phyloP scores from a whole-genome alignment of 2,113 vertebrate species.

The Antigone vipio region DNA sequence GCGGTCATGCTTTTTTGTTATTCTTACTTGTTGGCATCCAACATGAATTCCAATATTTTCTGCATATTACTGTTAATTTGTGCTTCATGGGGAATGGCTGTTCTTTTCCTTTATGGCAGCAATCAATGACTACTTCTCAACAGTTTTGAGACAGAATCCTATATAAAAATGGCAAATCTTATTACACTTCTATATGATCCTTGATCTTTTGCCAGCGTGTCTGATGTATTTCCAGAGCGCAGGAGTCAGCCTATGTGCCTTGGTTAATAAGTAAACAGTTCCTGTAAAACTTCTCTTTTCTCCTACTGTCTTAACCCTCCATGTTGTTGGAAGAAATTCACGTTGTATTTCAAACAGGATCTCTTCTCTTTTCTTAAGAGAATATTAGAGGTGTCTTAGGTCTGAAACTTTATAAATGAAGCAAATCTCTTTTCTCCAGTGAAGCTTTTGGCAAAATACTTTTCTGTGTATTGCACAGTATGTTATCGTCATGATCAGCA shows the following conservation, averaged over 20 bases:
- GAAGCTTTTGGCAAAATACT: not conserved
- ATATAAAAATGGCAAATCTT: not conserved
- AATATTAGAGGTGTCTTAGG: not conserved
- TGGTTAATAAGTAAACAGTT: conserved; percentile 54
- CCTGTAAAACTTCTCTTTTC: conserved; percentile 38
- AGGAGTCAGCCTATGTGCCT: not conserved
- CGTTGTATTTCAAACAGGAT: not conserved
- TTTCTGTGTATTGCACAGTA: not conserved
- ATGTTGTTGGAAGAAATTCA: conserved; percentile 25
- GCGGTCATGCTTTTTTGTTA: not conserved
- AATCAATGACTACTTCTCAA: not conserved
- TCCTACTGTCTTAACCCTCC: not conserved
- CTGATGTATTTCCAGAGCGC: conserved; percentile 24
- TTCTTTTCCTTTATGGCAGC: not conserved
- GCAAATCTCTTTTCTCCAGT: not conserved
- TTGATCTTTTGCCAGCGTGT: conserved; percentile 24
- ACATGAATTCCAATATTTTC: not conserved
- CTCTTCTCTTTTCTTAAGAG: not conserved
- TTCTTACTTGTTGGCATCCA: not conserved
- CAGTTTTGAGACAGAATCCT: not conserved
- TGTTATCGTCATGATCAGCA: not conserved
- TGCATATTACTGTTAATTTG: not conserved
- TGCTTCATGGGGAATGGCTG: not conserved
- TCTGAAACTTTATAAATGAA: conserved; percentile 7
- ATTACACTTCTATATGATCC: not conserved